Base-by-base conservation (phyloP, 2,888 invertebrate species). In the Alentia gelatinosa region DNA sequence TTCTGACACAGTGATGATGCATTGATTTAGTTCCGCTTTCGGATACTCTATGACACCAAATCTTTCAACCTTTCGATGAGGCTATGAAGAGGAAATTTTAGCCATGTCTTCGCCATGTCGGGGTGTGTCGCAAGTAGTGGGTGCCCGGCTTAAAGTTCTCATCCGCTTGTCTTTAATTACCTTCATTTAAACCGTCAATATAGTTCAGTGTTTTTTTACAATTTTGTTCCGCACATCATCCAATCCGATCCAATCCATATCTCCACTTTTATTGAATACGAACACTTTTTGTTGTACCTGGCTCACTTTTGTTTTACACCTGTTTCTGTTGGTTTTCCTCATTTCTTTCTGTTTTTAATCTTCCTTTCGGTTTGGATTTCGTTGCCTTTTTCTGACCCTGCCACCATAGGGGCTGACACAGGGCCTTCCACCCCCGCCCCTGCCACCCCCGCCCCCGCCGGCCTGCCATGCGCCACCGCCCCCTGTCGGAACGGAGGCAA, bases 401-500 rank as follows among this genome's bases (percentile, higher is more conserved):
- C 83, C 83, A 5, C 19, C 30, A 68, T 26, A 68, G 68, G 12
- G 30, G 37, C 23, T 79, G 39, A 35, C 12, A 23, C n/a, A 15
- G 39, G 19, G 15, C 35, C 35, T 5, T 9, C n/a, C 63, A 63
- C 15, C 23, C 63, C 63, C n/a, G 63, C 15, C 15, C 63, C 63
- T 33, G 47, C 12, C 19, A 86, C 26, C 86, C 42, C 40, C 39
- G n/a, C 37, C 19, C 42, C 40, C 15, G 42, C 35, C 83, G 23
- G 4, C 12, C 30, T 35, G 0, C 47, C 86, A 4, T 90, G 90
- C 50, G 15, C 26, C 9, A 74, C 40, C 42, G 47, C 30, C 56
- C 90, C 90, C 50, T 90, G 90, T 40, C 56, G 39, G 35, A 79
- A 90, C 26, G 90, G 83, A 1, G 90, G 83, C 1, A 39, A 35